Evolutionary conservation across 2,797 vertebrate genomes (phyloP).

Genomic region (Eutrigla gurnardus): DNA sequence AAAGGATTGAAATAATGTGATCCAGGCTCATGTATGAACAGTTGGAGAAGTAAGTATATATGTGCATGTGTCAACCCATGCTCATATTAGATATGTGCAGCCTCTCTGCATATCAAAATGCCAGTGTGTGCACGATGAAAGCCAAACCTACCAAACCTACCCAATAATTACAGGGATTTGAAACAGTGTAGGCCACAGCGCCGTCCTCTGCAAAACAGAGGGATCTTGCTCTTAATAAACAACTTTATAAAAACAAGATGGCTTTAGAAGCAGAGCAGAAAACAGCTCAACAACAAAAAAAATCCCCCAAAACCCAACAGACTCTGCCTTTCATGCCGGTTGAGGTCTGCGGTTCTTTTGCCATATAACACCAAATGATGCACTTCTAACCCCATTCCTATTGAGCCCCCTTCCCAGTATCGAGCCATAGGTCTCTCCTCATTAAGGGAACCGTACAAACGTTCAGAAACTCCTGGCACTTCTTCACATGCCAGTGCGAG

Average conservation of each 20-base stretch:
- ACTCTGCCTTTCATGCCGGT: constrained; percentile 48
- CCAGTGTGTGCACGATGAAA: constrained; percentile 58
- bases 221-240: constrained; percentile 67
- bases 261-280: constrained; percentile 62
- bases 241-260: constrained; percentile 77
- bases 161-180: constrained; percentile 63
- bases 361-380: constrained; percentile 44
- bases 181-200: constrained; percentile 60
- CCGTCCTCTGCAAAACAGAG: constrained; percentile 53
- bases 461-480: constrained; percentile 37
- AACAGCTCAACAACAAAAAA: constrained; percentile 51
- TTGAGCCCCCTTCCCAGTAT: constrained; percentile 24
- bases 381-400: constrained; percentile 38
- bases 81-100: constrained; percentile 20
- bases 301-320: constrained; percentile 25
- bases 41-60: neutral
- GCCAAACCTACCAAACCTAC: constrained; percentile 47
- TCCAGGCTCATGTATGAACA: constrained; percentile 4
- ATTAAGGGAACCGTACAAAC: constrained; percentile 52
- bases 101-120: constrained; percentile 27
- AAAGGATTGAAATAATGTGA: constrained; percentile 18
- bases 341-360: constrained; percentile 52
- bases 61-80: constrained; percentile 10
- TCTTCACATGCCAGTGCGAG: constrained; percentile 29
- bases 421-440: constrained; percentile 53